Conservation (phyloP, 2,888 invertebrate species). For the Drosophila cracens region DNA sequence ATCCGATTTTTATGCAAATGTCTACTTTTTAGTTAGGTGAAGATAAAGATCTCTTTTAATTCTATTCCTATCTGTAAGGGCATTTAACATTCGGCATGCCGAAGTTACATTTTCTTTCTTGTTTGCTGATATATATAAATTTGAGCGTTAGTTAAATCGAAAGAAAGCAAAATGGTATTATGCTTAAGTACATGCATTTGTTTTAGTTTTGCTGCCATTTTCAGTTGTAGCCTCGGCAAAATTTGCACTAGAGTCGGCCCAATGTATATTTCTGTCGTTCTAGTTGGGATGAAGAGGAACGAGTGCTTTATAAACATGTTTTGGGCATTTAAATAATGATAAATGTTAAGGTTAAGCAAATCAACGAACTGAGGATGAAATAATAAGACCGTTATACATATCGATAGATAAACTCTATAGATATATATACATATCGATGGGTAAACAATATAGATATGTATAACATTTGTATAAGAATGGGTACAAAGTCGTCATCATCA, state of each 20-base stretch:
- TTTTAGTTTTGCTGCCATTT: slow-evolving; percentile 29
- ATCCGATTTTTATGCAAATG: background rate
- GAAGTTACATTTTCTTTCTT: slow-evolving; percentile 1
- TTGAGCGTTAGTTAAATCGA: slow-evolving; percentile 32
- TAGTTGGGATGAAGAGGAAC: slow-evolving; percentile 54
- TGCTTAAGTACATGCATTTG: slow-evolving; percentile 53
- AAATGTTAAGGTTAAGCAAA: slow-evolving; percentile 40
- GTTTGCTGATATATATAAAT: slow-evolving; percentile 11
- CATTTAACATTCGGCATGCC: slow-evolving; percentile 19
- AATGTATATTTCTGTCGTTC: slow-evolving; percentile 23
- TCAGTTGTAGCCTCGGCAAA: slow-evolving; percentile 24
- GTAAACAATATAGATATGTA: slow-evolving; percentile 37
- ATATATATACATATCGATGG: slow-evolving; percentile 33
- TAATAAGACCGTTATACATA: slow-evolving; percentile 27
- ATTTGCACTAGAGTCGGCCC: slow-evolving; percentile 22
- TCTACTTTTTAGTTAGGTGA: background rate
- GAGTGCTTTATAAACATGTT: slow-evolving; percentile 58
- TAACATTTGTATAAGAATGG: slow-evolving; percentile 24
- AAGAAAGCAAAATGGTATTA: slow-evolving; percentile 46
- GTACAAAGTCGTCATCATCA: slow-evolving; percentile 44
- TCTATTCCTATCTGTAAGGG: slow-evolving; percentile 16
- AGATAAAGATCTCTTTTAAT: background rate
- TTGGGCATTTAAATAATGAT: slow-evolving; percentile 18
- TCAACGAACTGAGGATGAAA: slow-evolving; percentile 42
- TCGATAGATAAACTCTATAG: slow-evolving; percentile 19